Percentiles rank a stretch among this genome's conserved stretches.
phyloP scores from a whole-genome alignment of 1,140 invertebrate genomes.

The Drosophila bifasciata region DNA sequence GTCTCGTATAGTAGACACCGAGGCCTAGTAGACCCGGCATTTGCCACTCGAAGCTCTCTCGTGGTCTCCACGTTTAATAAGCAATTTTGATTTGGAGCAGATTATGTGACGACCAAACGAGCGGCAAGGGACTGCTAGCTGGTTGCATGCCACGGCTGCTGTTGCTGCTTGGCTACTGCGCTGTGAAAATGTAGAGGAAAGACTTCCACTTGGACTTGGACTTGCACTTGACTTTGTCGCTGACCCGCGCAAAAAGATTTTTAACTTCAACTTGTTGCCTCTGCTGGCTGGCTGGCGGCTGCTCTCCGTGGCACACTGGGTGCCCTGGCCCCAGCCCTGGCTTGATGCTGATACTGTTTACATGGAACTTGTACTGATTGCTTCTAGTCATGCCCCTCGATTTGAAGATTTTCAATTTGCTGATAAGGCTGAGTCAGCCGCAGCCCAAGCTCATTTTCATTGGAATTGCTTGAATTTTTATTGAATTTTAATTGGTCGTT shows the following conservation, averaged over 20 bases:
- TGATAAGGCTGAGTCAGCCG: conserved; percentile 49
- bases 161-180: conserved; percentile 51
- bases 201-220: conserved; percentile 9
- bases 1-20: too few relatives aligned
- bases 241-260: conserved; percentile 75
- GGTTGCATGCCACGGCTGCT: conserved; percentile 67
- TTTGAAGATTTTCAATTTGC: conserved; percentile 72
- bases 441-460: conserved; percentile 67
- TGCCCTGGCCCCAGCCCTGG: conserved; percentile 11
- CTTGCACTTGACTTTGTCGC: conserved; percentile 78
- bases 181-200: background rate
- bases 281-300: conserved; percentile 14
- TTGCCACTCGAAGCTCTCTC: background rate
- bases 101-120: conserved; percentile 77
- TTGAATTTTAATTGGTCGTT: conserved; percentile 77
- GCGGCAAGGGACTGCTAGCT: conserved; percentile 19
- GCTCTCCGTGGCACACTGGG: background rate
- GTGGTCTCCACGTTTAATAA: conserved; percentile 76
- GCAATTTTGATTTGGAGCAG: conserved; percentile 82
- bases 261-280: conserved; percentile 63
- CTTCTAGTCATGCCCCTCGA: conserved; percentile 83
- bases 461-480: conserved; percentile 76
- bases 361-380: conserved; percentile 84
- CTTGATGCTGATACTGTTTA: conserved; percentile 75
- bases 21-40: too few relatives aligned